Evolutionary conservation across 2,113 vertebrate species (phyloP), one percentile per base, ranked within the genome.

Genomic region (Sula dactylatra): DNA sequence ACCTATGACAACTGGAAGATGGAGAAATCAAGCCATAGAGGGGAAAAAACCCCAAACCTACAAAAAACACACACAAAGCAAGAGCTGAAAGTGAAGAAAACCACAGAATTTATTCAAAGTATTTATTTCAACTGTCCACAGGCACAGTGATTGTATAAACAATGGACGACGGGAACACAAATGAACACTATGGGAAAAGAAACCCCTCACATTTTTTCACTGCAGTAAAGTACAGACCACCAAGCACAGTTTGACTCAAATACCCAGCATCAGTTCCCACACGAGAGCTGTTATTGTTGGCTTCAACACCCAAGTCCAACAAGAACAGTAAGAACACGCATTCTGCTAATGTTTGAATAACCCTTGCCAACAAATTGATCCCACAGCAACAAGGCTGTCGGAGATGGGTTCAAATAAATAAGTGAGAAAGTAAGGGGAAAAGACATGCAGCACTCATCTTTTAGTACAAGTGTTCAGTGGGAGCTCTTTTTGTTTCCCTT

Each of bases 231-330:
- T 67, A 95, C 77, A 97, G 98, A 97, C 97, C 97, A 98, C 94
- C 97, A 97, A 95, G 91, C 97, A 73, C 91, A 95, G 92, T 78
- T 79, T 93, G 96, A 96, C 86, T 98, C 97, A 82, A 95, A 94
- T 93, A 97, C 64, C 77, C 81, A 95, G 96, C 38, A 59, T 13
- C 73, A 97, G 96, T 98, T 98, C 98, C 98, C 98, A 98, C 96
- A 98, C n/a, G 16, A 96, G 96, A 90, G 88, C 70, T 98, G 96
- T 98, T 98, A 97, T 97, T 98, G 96, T 98, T 98, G 98, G 98
- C 98, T 94, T 94, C 91, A 89, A 91, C 82, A 82, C 83, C 94
- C 97, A 96, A 95, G 88, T 95, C 95, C 90, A 97, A 94, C 95
- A 94, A 96, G 96, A 96, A 96, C 88, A 96, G 95, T 44, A 91